A percentile compares a stretch with the other conserved stretches of the same genome.
phyloP scores from a whole-genome alignment of 2,888 invertebrate species.

The Drosophila percnosoma region DNA sequence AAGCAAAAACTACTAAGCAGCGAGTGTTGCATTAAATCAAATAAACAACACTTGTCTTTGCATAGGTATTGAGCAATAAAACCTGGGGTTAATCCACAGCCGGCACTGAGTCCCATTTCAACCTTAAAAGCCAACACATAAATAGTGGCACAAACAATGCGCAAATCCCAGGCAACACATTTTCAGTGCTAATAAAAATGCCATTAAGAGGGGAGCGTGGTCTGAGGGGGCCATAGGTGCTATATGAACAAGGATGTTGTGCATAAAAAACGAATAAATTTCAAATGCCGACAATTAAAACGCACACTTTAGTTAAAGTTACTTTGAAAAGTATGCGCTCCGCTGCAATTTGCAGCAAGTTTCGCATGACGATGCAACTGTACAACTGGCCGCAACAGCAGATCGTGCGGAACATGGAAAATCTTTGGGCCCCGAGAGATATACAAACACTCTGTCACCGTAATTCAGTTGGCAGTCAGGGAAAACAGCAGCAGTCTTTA shows the following conservation, averaged over 20 bases:
- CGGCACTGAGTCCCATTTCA: constrained; percentile 1
- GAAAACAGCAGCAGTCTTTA: constrained; percentile 19
- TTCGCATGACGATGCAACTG: constrained; percentile 10
- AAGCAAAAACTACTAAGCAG: background rate
- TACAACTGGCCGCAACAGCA: constrained; percentile 46
- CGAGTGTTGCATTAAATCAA: constrained; percentile 11
- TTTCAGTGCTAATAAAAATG: constrained; percentile 8
- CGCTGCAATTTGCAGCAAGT: constrained; percentile 45
- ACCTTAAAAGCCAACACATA: constrained; percentile 14
- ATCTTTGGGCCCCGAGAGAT: constrained; percentile 41
- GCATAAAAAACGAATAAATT: constrained; percentile 79
- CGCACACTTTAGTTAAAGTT: constrained; percentile 79
- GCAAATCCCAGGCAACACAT: background rate
- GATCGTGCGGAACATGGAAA: constrained; percentile 63
- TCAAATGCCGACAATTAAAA: constrained; percentile 74
- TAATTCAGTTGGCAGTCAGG: constrained; percentile 59
- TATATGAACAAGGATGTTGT: constrained; percentile 36
- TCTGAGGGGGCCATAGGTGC: constrained; percentile 11
- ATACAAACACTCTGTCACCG: constrained; percentile 61
- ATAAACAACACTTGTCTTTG: constrained; percentile 10
- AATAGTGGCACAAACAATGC: constrained; percentile 17
- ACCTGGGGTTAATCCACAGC: constrained; percentile 10
- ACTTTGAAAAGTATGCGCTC: constrained; percentile 49
- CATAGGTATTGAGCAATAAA: constrained; percentile 13
- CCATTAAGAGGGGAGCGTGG: constrained; percentile 1